A percentile compares a stretch with the other conserved stretches of the same genome.
phyloP scores from a whole-genome alignment of 2,888 invertebrate species.

The Deilephila elpenor region DNA sequence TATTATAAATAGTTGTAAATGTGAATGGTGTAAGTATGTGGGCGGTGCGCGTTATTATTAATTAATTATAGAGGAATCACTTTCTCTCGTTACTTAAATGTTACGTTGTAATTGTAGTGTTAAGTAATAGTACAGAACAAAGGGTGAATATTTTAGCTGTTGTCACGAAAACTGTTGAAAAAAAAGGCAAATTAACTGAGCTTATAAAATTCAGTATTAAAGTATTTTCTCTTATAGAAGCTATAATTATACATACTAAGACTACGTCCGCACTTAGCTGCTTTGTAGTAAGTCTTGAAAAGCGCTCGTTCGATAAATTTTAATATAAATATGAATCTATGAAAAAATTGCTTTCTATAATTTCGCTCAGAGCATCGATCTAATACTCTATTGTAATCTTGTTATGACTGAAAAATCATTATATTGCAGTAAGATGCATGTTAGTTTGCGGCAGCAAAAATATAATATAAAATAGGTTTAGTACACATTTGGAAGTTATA shows the following conservation, averaged over 20 bases:
- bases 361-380: slow-evolving; percentile 19
- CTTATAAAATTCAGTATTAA: slow-evolving; percentile 17
- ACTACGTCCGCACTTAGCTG: slow-evolving; percentile 19
- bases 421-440: slow-evolving; percentile 5
- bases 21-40: slow-evolving; percentile 17
- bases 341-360: neutral
- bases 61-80: slow-evolving; percentile 12
- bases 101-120: slow-evolving; percentile 23
- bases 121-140: slow-evolving; percentile 23
- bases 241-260: neutral
- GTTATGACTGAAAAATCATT: slow-evolving; percentile 18
- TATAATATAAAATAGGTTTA: slow-evolving; percentile 30
- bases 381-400: slow-evolving; percentile 18
- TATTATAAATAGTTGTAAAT: slow-evolving; percentile 15
- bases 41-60: slow-evolving; percentile 19
- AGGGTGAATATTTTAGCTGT: slow-evolving; percentile 13
- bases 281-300: slow-evolving; percentile 6
- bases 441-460: neutral
- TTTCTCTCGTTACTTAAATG: slow-evolving; percentile 27
- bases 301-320: neutral
- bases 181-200: slow-evolving; percentile 6
- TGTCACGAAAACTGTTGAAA: slow-evolving; percentile 17
- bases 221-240: slow-evolving; percentile 9
- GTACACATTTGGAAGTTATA: slow-evolving; percentile 39
- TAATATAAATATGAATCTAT: slow-evolving; percentile 9